Percentiles rank a stretch among this genome's conserved stretches.
These are phyloP conservation scores for Dendronephthya gigantea DNA, from an alignment of 64 coral and sea anemone genomes.

Conservation along the genomic window DNA sequence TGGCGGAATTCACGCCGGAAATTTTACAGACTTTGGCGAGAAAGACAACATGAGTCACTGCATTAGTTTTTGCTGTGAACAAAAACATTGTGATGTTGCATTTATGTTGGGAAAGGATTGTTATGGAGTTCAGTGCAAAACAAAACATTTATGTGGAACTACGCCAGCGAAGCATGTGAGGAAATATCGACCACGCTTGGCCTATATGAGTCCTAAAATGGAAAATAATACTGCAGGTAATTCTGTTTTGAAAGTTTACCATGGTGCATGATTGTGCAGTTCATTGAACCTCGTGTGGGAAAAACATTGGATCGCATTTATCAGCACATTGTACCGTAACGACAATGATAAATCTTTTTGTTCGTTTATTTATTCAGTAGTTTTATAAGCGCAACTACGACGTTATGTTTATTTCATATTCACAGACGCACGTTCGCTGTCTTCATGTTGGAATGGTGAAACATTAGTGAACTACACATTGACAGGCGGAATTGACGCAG, in stretches of 20 bases:
- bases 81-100: constrained; percentile 76
- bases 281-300: too few relatives aligned
- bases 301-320: too few relatives aligned
- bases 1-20: constrained; percentile 86
- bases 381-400: too few relatives aligned
- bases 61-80: constrained; percentile 59
- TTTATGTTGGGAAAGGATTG: constrained; percentile 77
- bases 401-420: neutral
- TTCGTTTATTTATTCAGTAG: too few relatives aligned
- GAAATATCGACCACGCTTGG: constrained; percentile 73
- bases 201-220: constrained; percentile 52
- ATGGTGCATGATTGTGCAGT: too few relatives aligned
- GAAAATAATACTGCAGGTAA: neutral
- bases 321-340: too few relatives aligned
- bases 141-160: constrained; percentile 60
- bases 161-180: constrained; percentile 61
- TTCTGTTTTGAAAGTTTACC: neutral
- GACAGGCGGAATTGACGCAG: neutral
- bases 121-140: constrained; percentile 71
- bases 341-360: too few relatives aligned
- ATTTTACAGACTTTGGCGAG: constrained; percentile 71
- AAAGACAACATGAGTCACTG: constrained; percentile 59
- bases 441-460: neutral
- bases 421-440: neutral
- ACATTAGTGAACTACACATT: neutral